Evolutionary conservation across 2,888 invertebrate genomes (phyloP).

Genomic region (Aphidoletes aphidimyza): DNA sequence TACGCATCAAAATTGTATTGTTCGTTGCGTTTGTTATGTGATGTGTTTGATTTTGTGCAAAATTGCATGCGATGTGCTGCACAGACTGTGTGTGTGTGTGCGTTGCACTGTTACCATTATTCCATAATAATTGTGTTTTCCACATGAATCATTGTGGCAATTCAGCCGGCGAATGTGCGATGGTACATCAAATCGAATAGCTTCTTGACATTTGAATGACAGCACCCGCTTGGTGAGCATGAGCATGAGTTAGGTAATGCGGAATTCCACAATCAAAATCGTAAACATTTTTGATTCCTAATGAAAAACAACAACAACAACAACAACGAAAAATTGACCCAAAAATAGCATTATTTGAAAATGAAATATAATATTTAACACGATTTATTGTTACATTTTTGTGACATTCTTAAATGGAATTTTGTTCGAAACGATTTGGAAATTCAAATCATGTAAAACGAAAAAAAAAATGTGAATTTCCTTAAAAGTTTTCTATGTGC

Average conservation of each 20-base stretch:
- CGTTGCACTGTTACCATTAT: too few relatives aligned
- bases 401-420: not conserved
- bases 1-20: constrained; percentile 16
- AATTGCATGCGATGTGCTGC: not conserved
- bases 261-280: too few relatives aligned
- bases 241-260: too few relatives aligned
- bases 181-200: not conserved
- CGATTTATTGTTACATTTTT: too few relatives aligned
- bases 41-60: not conserved
- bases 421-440: not conserved
- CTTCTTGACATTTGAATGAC: constrained; percentile 44
- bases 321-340: too few relatives aligned
- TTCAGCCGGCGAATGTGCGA: not conserved
- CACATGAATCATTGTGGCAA: not conserved
- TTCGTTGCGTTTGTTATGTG: not conserved
- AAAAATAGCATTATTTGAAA: too few relatives aligned
- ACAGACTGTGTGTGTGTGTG: too few relatives aligned
- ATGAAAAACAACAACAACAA: too few relatives aligned
- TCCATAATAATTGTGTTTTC: too few relatives aligned
- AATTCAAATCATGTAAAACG: not conserved
- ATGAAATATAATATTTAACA: too few relatives aligned
- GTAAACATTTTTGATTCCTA: too few relatives aligned
- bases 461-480: not conserved
- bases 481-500: not conserved
- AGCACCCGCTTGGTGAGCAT: not conserved